Base-by-base conservation (phyloP, 2,797 vertebrate genomes). In the Anableps anableps region DNA sequence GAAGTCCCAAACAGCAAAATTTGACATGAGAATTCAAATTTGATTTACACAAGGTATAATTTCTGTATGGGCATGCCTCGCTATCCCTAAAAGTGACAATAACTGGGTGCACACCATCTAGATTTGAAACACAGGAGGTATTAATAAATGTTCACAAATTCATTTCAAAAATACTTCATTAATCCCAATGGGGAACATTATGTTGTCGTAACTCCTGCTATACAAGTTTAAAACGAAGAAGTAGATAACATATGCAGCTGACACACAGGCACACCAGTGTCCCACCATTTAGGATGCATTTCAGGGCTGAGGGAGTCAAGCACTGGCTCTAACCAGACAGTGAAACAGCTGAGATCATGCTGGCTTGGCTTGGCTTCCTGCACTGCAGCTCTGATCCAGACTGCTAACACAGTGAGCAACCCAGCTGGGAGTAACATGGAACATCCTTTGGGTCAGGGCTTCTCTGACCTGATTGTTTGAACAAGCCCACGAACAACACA, bases 251-350 rank as follows among this genome's bases (percentile, higher is more conserved):
- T 77, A 77, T 77, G 23, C 2, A 77, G 82, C 66, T 74, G 78
- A 80, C 31, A 77, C 36, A 74, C 78, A 74, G 6, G 36, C 29
- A 80, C 70, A 85, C 74, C 83, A 77, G 74, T 1, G 50, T 88
- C 51, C 79, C 75, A 88, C 83, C 85, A 78, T 81, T 92, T 89
- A 90, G 84, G 85, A 89, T 83, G 41, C 74, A 92, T 91, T 87
- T 90, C 88, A 88, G 88, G 89, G 80, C 72, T 86, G 81, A 85
- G 45, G 77, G 50, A 90, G 77, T 86, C 76, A 31, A 75, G 79
- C 74, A 89, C 87, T 80, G 78, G 87, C 80, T 82, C 85, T 45
- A 86, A 78, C 79, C 85, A 83, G 74, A 78, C 82, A 88, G 88
- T 72, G 41, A 74, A 86, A 88, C 90, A 90, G 92, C 91, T 93